phyloP scores from a whole-genome alignment of 2,888 invertebrate genomes.

The Stenichneumon culpator region DNA sequence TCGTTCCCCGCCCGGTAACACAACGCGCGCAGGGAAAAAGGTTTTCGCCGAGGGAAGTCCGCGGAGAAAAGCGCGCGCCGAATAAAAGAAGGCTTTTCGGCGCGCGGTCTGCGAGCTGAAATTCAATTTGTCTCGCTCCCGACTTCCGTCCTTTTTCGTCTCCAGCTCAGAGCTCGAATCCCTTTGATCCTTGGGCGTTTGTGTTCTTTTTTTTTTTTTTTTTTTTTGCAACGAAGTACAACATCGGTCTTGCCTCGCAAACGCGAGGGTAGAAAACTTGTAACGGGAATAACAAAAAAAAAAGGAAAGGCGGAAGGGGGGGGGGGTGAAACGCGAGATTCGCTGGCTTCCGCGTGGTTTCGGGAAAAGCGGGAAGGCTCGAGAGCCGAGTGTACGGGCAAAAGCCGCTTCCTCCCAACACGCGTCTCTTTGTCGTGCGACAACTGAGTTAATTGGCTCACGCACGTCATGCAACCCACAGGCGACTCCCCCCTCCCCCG shows the following conservation, averaged over 20 bases:
- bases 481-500: not conserved
- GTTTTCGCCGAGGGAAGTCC: conserved; percentile 41
- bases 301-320: not conserved
- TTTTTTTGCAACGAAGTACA: conserved; percentile 35
- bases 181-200: conserved; percentile 43
- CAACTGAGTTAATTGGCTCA: conserved; percentile 60
- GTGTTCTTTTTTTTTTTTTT: conserved; percentile 8
- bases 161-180: conserved; percentile 34
- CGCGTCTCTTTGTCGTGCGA: conserved; percentile 57
- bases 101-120: conserved; percentile 40
- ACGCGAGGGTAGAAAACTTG: conserved; percentile 8
- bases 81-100: conserved; percentile 27
- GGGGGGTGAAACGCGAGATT: conserved; percentile 21
- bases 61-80: conserved; percentile 9
- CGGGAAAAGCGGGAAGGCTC: conserved; percentile 17
- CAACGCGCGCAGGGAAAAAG: not conserved
- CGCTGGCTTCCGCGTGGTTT: conserved; percentile 34
- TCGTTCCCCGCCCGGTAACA: too few species aligned
- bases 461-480: not conserved
- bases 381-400: not conserved
- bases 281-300: conserved; percentile 23
- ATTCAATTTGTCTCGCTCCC: conserved; percentile 64
- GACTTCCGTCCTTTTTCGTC: conserved; percentile 14
- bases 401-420: conserved; percentile 36
- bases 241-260: conserved; percentile 14